phyloP scores from a whole-genome alignment of 2,113 vertebrate genomes.

The Panurus biarmicus region DNA sequence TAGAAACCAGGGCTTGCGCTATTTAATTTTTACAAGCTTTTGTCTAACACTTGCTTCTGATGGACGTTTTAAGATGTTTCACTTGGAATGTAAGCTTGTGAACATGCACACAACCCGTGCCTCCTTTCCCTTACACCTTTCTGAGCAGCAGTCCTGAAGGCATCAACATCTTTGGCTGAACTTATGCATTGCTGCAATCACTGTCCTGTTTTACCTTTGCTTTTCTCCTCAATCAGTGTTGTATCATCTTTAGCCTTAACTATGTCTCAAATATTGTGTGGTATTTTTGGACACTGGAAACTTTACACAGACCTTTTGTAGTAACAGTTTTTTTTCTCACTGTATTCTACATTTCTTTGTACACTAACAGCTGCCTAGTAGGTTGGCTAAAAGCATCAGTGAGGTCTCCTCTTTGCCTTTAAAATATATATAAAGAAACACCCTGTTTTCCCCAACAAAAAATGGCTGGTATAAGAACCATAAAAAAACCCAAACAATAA shows the following conservation, averaged over 20 bases:
- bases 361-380: conserved; percentile 39
- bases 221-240: not conserved
- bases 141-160: not conserved
- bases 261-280: not conserved
- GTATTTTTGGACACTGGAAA: not conserved
- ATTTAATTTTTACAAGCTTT: not conserved
- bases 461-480: conserved; percentile 73
- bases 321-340: not conserved
- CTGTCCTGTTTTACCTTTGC: not conserved
- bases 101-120: not conserved
- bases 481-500: not conserved
- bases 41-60: not conserved
- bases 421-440: not conserved
- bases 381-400: conserved; percentile 48
- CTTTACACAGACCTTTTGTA: not conserved
- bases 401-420: conserved; percentile 39
- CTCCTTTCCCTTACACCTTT: not conserved
- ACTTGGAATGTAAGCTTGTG: not conserved
- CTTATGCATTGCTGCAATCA: not conserved
- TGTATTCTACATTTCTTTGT: not conserved
- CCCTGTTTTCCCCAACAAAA: not conserved
- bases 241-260: not conserved
- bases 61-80: not conserved
- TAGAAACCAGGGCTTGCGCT: not conserved
- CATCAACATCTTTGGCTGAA: not conserved